phyloP scores from a whole-genome alignment of 2,113 vertebrate genomes.

The Mesoclemmys tuberculata region DNA sequence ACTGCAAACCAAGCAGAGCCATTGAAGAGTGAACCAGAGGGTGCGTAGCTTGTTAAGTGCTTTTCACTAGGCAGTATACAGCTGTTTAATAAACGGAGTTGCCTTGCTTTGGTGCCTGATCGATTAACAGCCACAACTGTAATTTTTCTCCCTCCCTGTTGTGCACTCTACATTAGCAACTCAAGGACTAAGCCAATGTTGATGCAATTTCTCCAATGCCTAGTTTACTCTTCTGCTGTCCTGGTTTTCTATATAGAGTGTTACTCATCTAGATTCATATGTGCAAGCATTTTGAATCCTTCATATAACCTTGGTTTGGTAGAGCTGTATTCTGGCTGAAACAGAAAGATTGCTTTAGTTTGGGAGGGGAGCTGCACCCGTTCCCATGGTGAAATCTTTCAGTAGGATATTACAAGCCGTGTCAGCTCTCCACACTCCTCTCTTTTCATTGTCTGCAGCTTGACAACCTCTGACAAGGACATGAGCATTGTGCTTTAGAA shows the following conservation, averaged over 20 bases:
- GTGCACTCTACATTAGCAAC: neutral
- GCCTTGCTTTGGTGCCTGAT: neutral
- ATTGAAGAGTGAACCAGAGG: rapidly evolving
- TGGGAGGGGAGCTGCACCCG: neutral
- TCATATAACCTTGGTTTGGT: neutral
- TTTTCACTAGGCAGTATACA: rapidly evolving
- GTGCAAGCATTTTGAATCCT: neutral
- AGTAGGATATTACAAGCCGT: neutral
- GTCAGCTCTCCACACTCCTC: neutral
- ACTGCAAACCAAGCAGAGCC: neutral
- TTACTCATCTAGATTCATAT: neutral
- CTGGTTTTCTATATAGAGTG: neutral
- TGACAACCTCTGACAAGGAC: neutral
- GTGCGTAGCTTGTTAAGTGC: rapidly evolving
- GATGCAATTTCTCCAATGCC: neutral
- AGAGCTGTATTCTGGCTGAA: neutral
- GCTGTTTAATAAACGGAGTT: neutral
- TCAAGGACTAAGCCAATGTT: neutral
- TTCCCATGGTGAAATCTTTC: neutral
- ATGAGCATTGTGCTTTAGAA: neutral
- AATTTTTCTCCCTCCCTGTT: neutral
- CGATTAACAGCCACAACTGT: neutral
- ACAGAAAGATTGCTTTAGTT: neutral
- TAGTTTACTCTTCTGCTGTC: neutral
- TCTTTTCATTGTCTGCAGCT: neutral